A percentile compares a stretch with the other conserved stretches of the same genome.
Conservation (phyloP, 2,113 vertebrate genomes). For the Bujurquina vittata region DNA sequence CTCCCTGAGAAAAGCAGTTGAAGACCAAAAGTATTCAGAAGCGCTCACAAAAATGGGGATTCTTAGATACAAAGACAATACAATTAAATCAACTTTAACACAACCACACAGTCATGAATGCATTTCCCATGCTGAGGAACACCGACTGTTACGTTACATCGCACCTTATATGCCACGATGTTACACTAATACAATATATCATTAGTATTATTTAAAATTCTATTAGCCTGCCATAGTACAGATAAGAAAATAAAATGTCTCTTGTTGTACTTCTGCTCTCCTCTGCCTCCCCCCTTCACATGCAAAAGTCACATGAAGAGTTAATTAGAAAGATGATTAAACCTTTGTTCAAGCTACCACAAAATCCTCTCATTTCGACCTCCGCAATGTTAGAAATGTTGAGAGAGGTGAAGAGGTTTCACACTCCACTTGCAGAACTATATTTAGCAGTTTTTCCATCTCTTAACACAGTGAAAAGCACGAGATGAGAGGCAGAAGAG, state of each 20-base stretch:
- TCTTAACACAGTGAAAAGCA: slow-evolving; percentile 56
- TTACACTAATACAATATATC: neutral
- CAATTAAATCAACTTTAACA: neutral
- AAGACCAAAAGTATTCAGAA: neutral
- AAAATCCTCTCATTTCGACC: slow-evolving; percentile 7
- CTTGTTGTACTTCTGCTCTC: neutral
- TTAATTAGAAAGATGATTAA: neutral
- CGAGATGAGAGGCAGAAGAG: slow-evolving; percentile 60
- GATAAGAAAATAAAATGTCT: neutral
- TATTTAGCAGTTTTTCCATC: slow-evolving; percentile 64
- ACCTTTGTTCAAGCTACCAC: slow-evolving; percentile 11
- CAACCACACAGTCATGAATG: neutral
- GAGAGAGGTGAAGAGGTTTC: slow-evolving; percentile 57
- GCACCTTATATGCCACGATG: neutral
- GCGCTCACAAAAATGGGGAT: fast-evolving
- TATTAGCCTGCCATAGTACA: neutral
- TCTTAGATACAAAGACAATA: neutral
- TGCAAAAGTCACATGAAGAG: neutral
- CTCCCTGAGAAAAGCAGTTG: neutral
- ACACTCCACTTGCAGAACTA: slow-evolving; percentile 54
- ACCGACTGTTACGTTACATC: neutral
- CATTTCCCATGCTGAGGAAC: neutral
- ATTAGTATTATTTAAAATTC: neutral
- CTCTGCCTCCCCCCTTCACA: neutral
- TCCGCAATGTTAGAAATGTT: slow-evolving; percentile 11